Evolutionary conservation across 2,113 vertebrate species (phyloP).

Genomic region (Tinamus guttatus): DNA sequence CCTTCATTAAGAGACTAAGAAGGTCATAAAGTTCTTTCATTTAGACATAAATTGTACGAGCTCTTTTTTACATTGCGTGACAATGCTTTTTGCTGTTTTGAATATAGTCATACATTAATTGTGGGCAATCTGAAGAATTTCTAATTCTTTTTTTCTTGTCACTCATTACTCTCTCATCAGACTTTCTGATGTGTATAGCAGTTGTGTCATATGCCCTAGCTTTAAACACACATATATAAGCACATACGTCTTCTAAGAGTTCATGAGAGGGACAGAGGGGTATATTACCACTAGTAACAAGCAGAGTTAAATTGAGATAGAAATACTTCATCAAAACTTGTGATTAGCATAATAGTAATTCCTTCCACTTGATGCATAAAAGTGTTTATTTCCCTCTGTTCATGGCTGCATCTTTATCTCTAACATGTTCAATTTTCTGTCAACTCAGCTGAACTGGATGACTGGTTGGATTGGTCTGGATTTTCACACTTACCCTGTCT

Average conservation of each 20-base stretch:
- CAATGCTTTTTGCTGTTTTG: neutral
- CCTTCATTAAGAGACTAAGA: constrained; percentile 19
- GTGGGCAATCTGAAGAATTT: neutral
- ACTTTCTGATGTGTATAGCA: constrained; percentile 1
- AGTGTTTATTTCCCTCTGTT: neutral
- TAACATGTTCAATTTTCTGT: neutral
- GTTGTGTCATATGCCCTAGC: constrained; percentile 12
- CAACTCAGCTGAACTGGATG: neutral
- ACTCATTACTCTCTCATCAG: constrained; percentile 10
- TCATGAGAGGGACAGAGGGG: neutral
- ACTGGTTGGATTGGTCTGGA: neutral
- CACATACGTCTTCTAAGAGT: neutral
- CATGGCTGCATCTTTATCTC: neutral
- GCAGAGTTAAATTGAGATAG: neutral
- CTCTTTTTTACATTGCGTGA: neutral
- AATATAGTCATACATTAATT: neutral
- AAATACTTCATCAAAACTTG: neutral
- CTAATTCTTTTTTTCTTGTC: constrained; percentile 17
- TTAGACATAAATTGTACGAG: neutral
- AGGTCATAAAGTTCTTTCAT: neutral
- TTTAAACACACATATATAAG: neutral
- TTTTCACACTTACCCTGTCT: neutral
- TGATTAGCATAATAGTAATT: neutral
- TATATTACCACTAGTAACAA: neutral
- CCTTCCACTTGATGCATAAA: neutral